Evolutionary conservation across 2,113 vertebrate genomes (phyloP), one percentile per base, ranked within the genome.

Genomic region (Malurus melanocephalus): DNA sequence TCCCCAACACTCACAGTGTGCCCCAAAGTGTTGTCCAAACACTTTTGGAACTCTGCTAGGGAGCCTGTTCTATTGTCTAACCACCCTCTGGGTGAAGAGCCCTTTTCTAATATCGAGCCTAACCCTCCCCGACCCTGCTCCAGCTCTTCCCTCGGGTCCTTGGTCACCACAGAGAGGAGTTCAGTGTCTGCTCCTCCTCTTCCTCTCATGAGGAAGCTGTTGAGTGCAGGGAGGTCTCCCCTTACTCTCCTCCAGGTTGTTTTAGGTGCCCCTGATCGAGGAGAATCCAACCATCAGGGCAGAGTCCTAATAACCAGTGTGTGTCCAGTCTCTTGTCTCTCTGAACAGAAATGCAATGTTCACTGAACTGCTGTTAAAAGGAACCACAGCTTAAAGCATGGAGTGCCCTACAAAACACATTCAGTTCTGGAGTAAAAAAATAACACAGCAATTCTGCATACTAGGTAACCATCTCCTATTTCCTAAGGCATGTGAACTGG

Each of bases 11-110:
- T 64, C 23, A 20, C 33, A 33, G 23, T 33, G 2, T 64, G 28
- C n/a, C 28, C 1, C 1, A 7, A 22, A 32, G 11, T 1, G 8
- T 38, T 64, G 28, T 17, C 33, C 69, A 30, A 16, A 49, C 0
- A 3, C 30, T 17, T 21, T 22, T 7, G 24, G 43, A 42, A 6
- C 43, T 65, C 59, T 40, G 27, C 40, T 26, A 27, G 27, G 66
- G 28, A 26, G n/a, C 38, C 46, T 5, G 2, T 28, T 28, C 16
- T 33, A 23, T 42, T 48, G 42, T 28, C 59, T 28, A 65, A 0
- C 40, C 33, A 48, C 33, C 13, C 33, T 69, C 59, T 16, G 23
- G 51, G 12, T 5, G 16, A 28, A 28, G 33, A 64, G 48, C 33
- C 49, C 30, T 83, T 24, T 20, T 11, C 20, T 24, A 1, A 30